Evolutionary conservation across 2,797 vertebrate species (phyloP), one percentile per base, ranked within the genome.

Genomic region (Zalophus californianus): DNA sequence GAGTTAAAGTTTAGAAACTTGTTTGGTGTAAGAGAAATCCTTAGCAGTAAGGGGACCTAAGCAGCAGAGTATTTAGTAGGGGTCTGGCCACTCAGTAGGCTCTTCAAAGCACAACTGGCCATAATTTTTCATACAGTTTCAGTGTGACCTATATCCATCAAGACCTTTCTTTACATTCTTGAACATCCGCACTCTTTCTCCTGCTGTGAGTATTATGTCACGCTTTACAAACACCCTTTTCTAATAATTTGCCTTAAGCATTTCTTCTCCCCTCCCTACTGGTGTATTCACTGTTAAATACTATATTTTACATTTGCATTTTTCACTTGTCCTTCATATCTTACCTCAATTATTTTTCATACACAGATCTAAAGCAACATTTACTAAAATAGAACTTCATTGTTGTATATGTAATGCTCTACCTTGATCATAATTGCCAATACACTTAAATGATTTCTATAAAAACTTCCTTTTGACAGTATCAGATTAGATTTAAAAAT

Each of bases 41-140:
- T 82, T 8, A 2, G 1, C 88, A 10, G 79, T 48, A 66, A 79
- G 0, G 3, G 1, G 3, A 3, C n/a, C 0, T 62, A 41, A 64
- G 2, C 0, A 18, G 25, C 75, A 52, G 58, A 72, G 1, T 21
- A 16, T 44, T 0, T 11, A 54, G 50, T 32, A 35, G 4, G 35
- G 5, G 4, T 14, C 0, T 38, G 73, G 48, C 16, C 9, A 7
- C 1, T 64, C 3, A 0, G 6, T 2, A 32, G 10, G 21, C 62
- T 54, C 9, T 11, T 72, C 32, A 72, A 29, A 89, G 73, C 13
- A 94, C 60, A 58, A 32, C 5, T 10, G 16, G 7, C 2, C 35
- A 23, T 62, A 10, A 13, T 5, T 52, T 7, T 32, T 70, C 20
- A 15, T 35, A 8, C 0, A 44, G 0, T 41, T 54, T 38, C 23